Base-by-base conservation (phyloP, 2,113 vertebrate genomes). In the Pseudorectes ferrugineus region DNA sequence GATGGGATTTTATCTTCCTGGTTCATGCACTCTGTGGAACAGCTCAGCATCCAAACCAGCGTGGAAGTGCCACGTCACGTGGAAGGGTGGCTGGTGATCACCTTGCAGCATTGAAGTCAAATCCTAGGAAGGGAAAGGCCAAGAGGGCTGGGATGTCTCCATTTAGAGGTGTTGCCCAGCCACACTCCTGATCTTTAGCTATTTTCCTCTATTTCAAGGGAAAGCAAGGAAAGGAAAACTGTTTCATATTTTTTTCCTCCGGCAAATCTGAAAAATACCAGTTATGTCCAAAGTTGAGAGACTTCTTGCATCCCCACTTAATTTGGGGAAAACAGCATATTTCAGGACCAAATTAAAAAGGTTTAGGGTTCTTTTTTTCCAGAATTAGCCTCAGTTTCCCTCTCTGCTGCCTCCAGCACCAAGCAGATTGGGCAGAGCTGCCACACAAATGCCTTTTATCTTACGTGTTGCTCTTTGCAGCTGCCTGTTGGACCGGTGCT, bases 331-430 rank as follows among this genome's bases (percentile, higher is more conserved):
- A 92, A 33, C 3, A 24, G 10, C 43, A 11, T 9, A 42, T n/a
- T 79, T 63, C n/a, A 57, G 80, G 86, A 71, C 9, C 4, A 57
- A 86, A 66, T 13, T 51, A 33, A 42, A 66, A 93, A 66, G 11
- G 16, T 46, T 46, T 66, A 10, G 29, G 4, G 0, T 0, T 5
- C 36, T 17, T 23, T 49, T 14, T 7, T 5, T 1, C 19, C 42
- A 74, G 38, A 80, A 49, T 77, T 71, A 74, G 10, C 68, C 85
- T 94, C 85, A 83, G 68, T 90, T 92, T 92, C 85, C 65, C 68
- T 61, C 45, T 16, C 46, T 59, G 45, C 14, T 85, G 40, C 79
- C 65, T 83, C 55, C 40, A 89, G 67, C 67, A 93, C 23, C 17
- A 55, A 59, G 38, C 29, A 89, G 74, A 78, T 36, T 49, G 80